Evolutionary conservation across 2,113 vertebrate species (phyloP), one percentile per base, ranked within the genome.

Genomic region (Proteles cristata): DNA sequence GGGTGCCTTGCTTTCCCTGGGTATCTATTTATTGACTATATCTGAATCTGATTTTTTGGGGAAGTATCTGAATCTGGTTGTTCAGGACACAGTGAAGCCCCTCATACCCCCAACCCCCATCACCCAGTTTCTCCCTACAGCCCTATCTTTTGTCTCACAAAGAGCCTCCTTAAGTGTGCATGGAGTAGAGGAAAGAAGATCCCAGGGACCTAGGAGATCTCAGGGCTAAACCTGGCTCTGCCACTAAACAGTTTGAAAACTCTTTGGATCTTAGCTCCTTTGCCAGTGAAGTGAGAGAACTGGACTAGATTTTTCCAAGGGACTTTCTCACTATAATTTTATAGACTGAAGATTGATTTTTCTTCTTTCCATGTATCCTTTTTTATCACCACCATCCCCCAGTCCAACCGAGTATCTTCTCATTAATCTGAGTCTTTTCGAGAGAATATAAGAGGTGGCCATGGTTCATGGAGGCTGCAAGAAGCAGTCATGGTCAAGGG

Each of bases 41-140:
- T 92, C 21, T 81, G 66, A 79, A 66, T 91, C 15, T 94, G 5
- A n/a, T n/a, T 86, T 77, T 69, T 39, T 45, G 11, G 33, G 39
- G 39, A 39, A 39, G 8, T n/a, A 21, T 92, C 21, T 81, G 66
- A 79, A 66, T 91, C 15, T 94, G 5, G 39, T n/a, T 86, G 10
- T 15, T 17, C 1, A 73, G 74, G 26, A 68, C 16, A 11, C 31
- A 33, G 6, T 79, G 7, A 81, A 73, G 31, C 4, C 5, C 43
- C 1, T 66, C 4, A 23, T 66, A 0, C 25, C 73, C 0, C 11
- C 7, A 14, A 4, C 25, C 4, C 11, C 2, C 39, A 39, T 39
- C 39, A 39, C 39, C 14, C 0, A 7, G 2, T 84, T 91, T 92
- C 31, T 94, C 12, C 39, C 21, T 79, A 65, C 10, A 48, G 35